Conservation (phyloP, 2,113 vertebrate genomes). For the Melanocharis versteri region DNA sequence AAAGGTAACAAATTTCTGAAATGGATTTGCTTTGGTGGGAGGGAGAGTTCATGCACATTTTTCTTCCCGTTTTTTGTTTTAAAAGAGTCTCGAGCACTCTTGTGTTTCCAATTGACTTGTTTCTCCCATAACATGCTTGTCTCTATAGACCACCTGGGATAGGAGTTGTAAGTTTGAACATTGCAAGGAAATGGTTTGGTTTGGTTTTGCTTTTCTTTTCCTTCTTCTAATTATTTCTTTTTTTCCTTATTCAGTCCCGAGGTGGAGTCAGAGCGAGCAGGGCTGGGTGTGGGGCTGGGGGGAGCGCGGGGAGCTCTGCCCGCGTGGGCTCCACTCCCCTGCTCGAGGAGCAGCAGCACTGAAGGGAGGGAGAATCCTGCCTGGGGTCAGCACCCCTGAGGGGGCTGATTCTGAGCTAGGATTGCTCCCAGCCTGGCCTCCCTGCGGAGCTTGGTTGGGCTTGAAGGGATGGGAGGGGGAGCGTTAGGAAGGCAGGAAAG, state of each 20-base stretch:
- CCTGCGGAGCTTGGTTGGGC: not conserved
- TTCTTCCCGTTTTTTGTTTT: constrained; percentile 2
- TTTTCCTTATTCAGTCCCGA: not conserved
- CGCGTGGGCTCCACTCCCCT: not conserved
- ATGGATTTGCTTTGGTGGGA: constrained; percentile 25
- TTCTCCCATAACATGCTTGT: constrained; percentile 65
- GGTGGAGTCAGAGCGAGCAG: constrained; percentile 12
- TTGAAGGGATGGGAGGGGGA: constrained; percentile 21
- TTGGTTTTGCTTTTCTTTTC: constrained; percentile 38
- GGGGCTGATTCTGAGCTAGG: not conserved
- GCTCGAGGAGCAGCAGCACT: not conserved
- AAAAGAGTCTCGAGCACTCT: constrained; percentile 43
- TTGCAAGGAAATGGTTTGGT: constrained; percentile 45
- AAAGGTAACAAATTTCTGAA: constrained; percentile 28
- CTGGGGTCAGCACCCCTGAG: not conserved
- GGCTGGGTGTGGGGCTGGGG: not conserved
- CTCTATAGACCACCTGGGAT: constrained; percentile 59
- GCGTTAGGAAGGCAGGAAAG: constrained; percentile 12
- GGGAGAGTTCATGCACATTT: constrained; percentile 44
- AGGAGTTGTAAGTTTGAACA: constrained; percentile 62
- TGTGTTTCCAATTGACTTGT: constrained; percentile 51
- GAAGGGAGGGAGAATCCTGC: not conserved
- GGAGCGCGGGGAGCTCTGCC: not conserved
- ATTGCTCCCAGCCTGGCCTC: not conserved
- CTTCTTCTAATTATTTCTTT: constrained; percentile 34